Evolutionary conservation across 2,113 vertebrate species (phyloP), one percentile per base, ranked within the genome.

Genomic region (Hippotragus niger): DNA sequence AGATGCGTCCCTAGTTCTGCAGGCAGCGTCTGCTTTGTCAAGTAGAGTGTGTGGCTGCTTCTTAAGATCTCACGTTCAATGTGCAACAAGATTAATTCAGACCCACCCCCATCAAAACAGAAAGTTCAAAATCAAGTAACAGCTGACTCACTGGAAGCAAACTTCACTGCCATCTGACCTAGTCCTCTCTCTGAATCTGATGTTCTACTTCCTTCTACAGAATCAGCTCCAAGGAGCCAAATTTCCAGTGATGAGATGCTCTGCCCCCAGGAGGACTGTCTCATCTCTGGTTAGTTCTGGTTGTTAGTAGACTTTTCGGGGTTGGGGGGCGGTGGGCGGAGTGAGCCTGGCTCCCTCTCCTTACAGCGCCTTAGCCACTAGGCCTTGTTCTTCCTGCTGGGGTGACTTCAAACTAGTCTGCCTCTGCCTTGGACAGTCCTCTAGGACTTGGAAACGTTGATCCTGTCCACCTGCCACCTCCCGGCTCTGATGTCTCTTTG

Each of bases 261-360:
- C 7, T 4, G 27, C 5, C 23, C 43, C 45, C 7, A 58, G 74
- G 40, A 60, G 33, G 76, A 55, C 16, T 16, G 14, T 47, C 55
- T 5, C 1, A 21, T 47, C 23, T 83, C 40, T 71, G 25, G 17
- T 36, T 93, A 60, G 8, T 90, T 88, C 25, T 95, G 58, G 57
- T 33, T 3, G 5, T 82, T 57, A 55, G 15, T 11, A n/a, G 52
- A 36, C 8, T 85, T 21, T 90, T 58, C 13, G 40, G 14, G 14
- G n/a, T 13, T 25, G 0, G 8, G 8, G 5, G 2, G 13, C 6
- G 29, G 57, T 27, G 57, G 5, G 58, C 1, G 6, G 27, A 43
- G 21, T 31, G 55, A 19, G 16, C 31, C 23, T 74, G 45, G 29
- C 17, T 82, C 31, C 43, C 11, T 87, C 29, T 80, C 45, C 3